A percentile compares a stretch with the other conserved stretches of the same genome.
Conservation (phyloP, 2,888 invertebrate species). For the Ochropleura leucogaster region DNA sequence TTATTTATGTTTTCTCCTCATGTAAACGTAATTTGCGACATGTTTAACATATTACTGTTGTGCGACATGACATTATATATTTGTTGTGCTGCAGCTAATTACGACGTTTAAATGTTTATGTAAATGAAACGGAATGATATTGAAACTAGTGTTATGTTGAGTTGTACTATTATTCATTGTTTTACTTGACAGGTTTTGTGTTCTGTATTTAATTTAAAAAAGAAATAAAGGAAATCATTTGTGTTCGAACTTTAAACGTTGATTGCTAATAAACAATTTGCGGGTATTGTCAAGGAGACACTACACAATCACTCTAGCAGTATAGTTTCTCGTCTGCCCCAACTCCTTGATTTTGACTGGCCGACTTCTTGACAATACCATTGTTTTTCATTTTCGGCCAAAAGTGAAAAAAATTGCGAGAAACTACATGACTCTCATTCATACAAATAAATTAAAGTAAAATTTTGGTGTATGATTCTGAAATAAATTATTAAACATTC, state of each 20-base stretch:
- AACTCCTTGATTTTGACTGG: too few species aligned
- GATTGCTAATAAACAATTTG: too few species aligned
- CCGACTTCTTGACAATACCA: too few species aligned
- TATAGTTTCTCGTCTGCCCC: too few species aligned
- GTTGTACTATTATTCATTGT: neutral
- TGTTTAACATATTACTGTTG: slow-evolving; percentile 51
- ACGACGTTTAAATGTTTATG: slow-evolving; percentile 38
- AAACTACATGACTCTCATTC: neutral
- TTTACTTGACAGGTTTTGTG: neutral
- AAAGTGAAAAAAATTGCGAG: neutral
- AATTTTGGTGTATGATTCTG: neutral
- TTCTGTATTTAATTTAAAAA: slow-evolving; percentile 1
- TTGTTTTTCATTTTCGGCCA: too few species aligned
- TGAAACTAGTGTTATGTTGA: neutral
- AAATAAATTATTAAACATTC: neutral
- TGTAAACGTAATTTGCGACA: slow-evolving; percentile 52
- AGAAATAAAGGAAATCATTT: neutral
- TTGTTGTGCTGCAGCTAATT: slow-evolving; percentile 37
- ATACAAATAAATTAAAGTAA: neutral
- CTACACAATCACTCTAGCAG: too few species aligned
- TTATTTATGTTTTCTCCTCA: slow-evolving; percentile 62
- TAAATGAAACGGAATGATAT: slow-evolving; percentile 32
- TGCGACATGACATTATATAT: slow-evolving; percentile 47
- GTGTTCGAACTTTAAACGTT: too few species aligned
- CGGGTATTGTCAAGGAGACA: too few species aligned